Conservation (phyloP, 92 coral and sea anemone genomes). For the Siderastrea radians region DNA sequence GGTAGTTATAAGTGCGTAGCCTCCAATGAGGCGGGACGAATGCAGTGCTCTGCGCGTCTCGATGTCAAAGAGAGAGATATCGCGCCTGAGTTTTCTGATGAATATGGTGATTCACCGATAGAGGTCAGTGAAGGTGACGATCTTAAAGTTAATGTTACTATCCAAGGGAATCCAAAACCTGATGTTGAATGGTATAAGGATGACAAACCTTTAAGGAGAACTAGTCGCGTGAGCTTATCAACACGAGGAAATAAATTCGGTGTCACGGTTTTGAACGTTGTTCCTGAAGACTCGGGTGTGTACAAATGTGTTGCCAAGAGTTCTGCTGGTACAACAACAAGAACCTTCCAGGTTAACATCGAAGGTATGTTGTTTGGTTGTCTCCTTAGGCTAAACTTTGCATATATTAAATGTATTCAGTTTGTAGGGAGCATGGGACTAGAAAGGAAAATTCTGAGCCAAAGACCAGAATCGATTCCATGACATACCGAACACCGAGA, state of each 20-base stretch:
- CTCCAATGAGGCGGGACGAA: constrained; percentile 84
- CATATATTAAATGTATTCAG: too few species aligned
- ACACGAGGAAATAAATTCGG: constrained; percentile 77
- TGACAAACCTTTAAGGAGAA: constrained; percentile 82
- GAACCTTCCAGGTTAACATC: constrained; percentile 85
- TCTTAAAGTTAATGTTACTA: constrained; percentile 74
- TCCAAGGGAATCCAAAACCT: constrained; percentile 92
- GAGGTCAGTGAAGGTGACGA: constrained; percentile 87
- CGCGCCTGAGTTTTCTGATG: constrained; percentile 84
- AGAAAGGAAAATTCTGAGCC: too few species aligned
- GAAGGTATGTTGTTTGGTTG: constrained; percentile 72
- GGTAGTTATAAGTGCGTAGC: constrained; percentile 93
- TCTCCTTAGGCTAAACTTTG: too few species aligned
- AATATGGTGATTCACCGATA: constrained; percentile 78
- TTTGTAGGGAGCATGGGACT: too few species aligned
- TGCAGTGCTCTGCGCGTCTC: constrained; percentile 86
- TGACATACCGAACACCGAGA: too few species aligned
- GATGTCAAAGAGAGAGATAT: constrained; percentile 83
- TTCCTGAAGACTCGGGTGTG: constrained; percentile 90
- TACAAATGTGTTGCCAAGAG: constrained; percentile 94
- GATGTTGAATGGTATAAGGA: constrained; percentile 96
- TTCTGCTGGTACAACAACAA: constrained; percentile 83
- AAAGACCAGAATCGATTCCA: too few species aligned
- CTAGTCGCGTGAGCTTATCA: constrained; percentile 75
- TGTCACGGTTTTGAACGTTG: constrained; percentile 68